phyloP scores from a whole-genome alignment of 2,888 invertebrate genomes.

The Camponotus fellah region DNA sequence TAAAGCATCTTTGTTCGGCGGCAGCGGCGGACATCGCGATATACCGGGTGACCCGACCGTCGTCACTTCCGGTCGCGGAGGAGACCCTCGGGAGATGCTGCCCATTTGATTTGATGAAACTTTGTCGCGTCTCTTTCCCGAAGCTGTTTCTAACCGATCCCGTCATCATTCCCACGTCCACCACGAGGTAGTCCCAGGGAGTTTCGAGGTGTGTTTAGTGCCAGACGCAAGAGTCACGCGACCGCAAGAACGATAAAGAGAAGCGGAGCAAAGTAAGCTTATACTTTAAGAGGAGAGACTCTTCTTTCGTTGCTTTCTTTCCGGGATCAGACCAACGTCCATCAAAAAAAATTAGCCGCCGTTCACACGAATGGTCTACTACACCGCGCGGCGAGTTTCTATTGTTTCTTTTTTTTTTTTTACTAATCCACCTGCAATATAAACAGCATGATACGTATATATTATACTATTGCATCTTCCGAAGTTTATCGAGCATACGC shows the following conservation, averaged over 20 bases:
- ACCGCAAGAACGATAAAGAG: conserved; percentile 8
- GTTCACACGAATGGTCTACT: conserved; percentile 44
- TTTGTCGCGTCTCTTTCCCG: conserved; percentile 73
- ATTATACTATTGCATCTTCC: conserved; percentile 76
- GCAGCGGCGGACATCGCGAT: conserved; percentile 58
- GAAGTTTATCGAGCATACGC: conserved; percentile 63
- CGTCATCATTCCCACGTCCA: conserved; percentile 32
- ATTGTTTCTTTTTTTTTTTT: neutral
- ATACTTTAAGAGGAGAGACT: conserved; percentile 1
- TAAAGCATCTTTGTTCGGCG: neutral
- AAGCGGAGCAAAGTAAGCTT: conserved; percentile 23
- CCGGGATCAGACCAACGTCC: conserved; percentile 57
- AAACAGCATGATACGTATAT: conserved; percentile 79
- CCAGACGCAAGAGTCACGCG: conserved; percentile 16
- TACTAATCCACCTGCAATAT: conserved; percentile 77
- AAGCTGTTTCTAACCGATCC: conserved; percentile 66
- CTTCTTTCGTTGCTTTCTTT: conserved; percentile 7
- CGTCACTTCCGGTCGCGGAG: conserved; percentile 77
- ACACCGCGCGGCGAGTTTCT: conserved; percentile 68
- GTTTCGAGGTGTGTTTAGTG: conserved; percentile 52
- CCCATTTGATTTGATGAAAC: conserved; percentile 84
- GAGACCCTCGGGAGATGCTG: conserved; percentile 81
- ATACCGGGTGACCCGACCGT: conserved; percentile 71
- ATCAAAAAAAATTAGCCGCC: conserved; percentile 39
- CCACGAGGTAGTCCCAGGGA: conserved; percentile 44